Conservation (phyloP, 1,140 invertebrate species). For the Zaprionus gabonicus region DNA sequence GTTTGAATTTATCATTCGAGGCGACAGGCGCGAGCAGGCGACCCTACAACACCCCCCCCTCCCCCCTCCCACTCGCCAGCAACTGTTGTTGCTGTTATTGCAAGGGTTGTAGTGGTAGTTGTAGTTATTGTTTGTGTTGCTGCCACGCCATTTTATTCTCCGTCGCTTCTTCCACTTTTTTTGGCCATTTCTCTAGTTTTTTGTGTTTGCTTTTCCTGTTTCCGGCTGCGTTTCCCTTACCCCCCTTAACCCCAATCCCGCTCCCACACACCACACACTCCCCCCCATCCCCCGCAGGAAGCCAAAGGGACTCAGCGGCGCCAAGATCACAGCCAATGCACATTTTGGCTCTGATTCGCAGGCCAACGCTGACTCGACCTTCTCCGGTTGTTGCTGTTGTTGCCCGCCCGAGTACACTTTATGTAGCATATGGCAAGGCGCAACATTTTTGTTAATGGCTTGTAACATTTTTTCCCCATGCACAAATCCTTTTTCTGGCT, state of each 20-base stretch:
- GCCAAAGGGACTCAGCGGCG: constrained; percentile 45
- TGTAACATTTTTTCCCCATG: constrained; percentile 72
- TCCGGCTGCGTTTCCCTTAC: constrained; percentile 57
- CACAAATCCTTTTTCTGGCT: constrained; percentile 60
- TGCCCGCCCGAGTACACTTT: constrained; percentile 59
- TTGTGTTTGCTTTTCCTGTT: constrained; percentile 76
- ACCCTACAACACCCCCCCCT: too few species aligned
- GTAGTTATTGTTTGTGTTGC: constrained; percentile 30
- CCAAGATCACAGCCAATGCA: constrained; percentile 74
- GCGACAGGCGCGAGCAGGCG: constrained; percentile 61
- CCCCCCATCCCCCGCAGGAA: background rate
- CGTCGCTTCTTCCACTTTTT: constrained; percentile 33
- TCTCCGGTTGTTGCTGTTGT: constrained; percentile 33
- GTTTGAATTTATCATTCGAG: constrained; percentile 82
- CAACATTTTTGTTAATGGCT: constrained; percentile 81
- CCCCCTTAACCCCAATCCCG: background rate
- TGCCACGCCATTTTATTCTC: constrained; percentile 59
- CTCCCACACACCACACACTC: background rate
- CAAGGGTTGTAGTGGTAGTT: constrained; percentile 26
- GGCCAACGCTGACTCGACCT: background rate
- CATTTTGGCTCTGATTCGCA: constrained; percentile 68
- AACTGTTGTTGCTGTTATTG: constrained; percentile 50
- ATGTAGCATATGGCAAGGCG: constrained; percentile 78
- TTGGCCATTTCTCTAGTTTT: constrained; percentile 43
- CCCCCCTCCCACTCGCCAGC: constrained; percentile 31